These are phyloP conservation scores for Datnioides undecimradiatus DNA, from an alignment of 2,113 vertebrate species.

Conservation along the genomic window DNA sequence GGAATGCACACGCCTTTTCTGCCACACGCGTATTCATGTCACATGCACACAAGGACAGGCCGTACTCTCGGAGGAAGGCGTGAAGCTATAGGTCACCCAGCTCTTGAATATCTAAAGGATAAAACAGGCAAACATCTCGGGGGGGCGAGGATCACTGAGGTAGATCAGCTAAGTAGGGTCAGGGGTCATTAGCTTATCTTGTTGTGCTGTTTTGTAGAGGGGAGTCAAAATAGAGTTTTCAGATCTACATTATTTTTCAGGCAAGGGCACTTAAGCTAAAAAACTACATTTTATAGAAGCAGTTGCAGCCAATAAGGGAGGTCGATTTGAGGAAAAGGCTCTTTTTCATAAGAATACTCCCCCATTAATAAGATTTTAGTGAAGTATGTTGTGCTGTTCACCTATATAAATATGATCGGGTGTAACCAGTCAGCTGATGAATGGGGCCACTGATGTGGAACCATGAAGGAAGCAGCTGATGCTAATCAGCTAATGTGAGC, in stretches of 20 bases:
- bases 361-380: too few species aligned
- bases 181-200: neutral
- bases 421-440: too few species aligned
- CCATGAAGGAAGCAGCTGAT: too few species aligned
- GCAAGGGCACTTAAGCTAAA: neutral
- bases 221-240: neutral
- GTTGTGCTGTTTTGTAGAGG: neutral
- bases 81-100: constrained; percentile 24
- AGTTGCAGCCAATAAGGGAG: too few species aligned
- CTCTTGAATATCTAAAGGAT: constrained; percentile 13
- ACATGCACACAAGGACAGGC: constrained; percentile 45
- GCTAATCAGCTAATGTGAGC: too few species aligned
- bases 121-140: neutral
- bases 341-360: too few species aligned
- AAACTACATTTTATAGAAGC: neutral
- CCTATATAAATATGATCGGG: too few species aligned
- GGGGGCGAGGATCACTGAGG: constrained; percentile 11
- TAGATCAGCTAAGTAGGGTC: neutral
- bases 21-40: neutral
- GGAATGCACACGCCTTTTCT: neutral
- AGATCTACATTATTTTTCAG: neutral
- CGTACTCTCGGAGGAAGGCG: constrained; percentile 2
- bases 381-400: too few species aligned
- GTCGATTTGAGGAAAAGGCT: neutral
- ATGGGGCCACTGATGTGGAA: too few species aligned